Conservation (phyloP, 2,113 vertebrate genomes). For the Mohoua ochrocephala region DNA sequence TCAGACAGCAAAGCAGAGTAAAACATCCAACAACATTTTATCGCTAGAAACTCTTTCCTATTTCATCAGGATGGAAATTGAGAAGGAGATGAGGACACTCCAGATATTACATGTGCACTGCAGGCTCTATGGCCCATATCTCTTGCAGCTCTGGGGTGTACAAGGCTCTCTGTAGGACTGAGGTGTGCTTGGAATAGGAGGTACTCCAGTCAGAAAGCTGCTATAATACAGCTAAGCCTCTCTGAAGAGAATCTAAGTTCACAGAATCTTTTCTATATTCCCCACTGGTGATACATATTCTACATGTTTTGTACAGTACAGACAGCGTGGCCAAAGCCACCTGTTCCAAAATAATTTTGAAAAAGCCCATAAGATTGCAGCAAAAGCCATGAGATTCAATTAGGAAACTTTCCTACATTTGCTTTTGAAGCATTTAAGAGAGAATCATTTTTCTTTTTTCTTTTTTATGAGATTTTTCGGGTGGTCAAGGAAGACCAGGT, state of each 20-base stretch:
- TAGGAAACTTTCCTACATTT: background rate
- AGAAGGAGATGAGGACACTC: background rate
- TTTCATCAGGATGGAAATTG: background rate
- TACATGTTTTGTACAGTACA: background rate
- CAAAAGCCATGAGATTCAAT: background rate
- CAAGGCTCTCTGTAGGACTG: background rate
- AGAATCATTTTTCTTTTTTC: background rate
- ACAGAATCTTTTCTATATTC: background rate
- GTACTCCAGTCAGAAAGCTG: background rate
- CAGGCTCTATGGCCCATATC: too few species aligned
- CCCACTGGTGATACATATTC: too few species aligned
- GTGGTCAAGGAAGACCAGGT: background rate
- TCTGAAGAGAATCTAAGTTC: background rate
- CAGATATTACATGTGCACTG: background rate
- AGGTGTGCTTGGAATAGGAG: background rate
- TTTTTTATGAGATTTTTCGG: background rate
- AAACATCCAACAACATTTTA: background rate
- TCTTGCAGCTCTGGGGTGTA: background rate
- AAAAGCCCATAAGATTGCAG: background rate
- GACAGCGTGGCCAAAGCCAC: background rate
- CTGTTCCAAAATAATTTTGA: background rate
- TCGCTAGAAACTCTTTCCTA: background rate
- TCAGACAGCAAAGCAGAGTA: background rate
- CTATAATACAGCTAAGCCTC: background rate
- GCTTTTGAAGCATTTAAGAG: background rate